Evolutionary conservation across 2,888 invertebrate genomes (phyloP).

Genomic region (Drosophila recens): DNA sequence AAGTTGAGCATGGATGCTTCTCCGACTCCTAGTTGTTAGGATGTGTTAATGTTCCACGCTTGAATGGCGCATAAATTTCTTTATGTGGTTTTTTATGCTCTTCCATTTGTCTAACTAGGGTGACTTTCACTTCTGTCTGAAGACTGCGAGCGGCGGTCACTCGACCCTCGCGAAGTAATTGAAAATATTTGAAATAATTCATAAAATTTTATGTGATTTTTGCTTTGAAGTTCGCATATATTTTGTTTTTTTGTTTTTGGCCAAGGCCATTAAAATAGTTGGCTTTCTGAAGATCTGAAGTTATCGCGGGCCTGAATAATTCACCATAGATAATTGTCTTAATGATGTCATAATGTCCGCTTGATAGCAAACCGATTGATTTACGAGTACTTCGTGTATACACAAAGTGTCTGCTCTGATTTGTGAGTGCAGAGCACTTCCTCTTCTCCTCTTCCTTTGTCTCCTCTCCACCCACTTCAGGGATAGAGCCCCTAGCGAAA

Average conservation of each 20-base stretch:
- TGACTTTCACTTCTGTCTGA: slow-evolving; percentile 39
- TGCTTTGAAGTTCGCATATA: slow-evolving; percentile 51
- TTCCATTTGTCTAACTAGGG: slow-evolving; percentile 54
- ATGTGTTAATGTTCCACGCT: slow-evolving; percentile 79
- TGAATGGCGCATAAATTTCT: slow-evolving; percentile 79
- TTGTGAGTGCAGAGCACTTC: slow-evolving; percentile 20
- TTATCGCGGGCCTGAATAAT: slow-evolving; percentile 53
- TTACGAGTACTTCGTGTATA: slow-evolving; percentile 52
- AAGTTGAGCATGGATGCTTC: slow-evolving; percentile 37
- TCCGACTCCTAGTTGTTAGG: slow-evolving; percentile 46
- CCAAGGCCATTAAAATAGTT: slow-evolving; percentile 71
- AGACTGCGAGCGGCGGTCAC: slow-evolving; percentile 17
- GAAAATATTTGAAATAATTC: slow-evolving; percentile 81
- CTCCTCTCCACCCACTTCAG: background rate
- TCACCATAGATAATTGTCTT: slow-evolving; percentile 75
- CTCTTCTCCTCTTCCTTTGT: background rate
- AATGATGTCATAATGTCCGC: slow-evolving; percentile 76
- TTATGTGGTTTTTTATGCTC: slow-evolving; percentile 74
- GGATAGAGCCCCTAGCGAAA: slow-evolving; percentile 23
- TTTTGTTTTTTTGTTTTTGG: slow-evolving; percentile 9
- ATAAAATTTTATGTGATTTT: slow-evolving; percentile 79
- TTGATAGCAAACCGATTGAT: slow-evolving; percentile 68
- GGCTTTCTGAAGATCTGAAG: slow-evolving; percentile 34
- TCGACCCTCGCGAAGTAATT: slow-evolving; percentile 62
- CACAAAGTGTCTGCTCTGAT: slow-evolving; percentile 26